Percentiles rank a stretch among this genome's conserved stretches.
Evolutionary conservation across 2,113 vertebrate genomes (phyloP).

Genomic region (Hucho hucho): DNA sequence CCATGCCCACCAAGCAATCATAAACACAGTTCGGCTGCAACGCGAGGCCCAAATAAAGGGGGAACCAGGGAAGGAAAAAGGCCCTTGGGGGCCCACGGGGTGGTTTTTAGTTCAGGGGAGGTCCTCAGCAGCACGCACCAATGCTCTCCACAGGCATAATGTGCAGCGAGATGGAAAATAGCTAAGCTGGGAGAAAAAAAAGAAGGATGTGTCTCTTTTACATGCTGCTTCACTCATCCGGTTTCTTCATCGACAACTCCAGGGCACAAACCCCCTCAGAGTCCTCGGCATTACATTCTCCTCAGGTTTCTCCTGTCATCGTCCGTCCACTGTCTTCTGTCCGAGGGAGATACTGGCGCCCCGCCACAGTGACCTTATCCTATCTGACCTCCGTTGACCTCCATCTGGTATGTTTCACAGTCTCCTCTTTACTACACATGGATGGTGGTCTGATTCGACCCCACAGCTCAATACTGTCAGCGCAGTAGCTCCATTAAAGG

Average conservation of each 20-base stretch:
- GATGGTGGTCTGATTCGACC: neutral
- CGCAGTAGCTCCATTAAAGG: too few species aligned
- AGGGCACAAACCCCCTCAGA: constrained; percentile 8
- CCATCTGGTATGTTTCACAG: constrained; percentile 40
- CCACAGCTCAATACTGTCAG: too few species aligned
- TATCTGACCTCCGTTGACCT: constrained; percentile 42
- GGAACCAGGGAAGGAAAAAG: neutral
- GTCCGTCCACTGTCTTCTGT: too few species aligned
- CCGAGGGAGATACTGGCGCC: too few species aligned
- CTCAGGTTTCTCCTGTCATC: too few species aligned
- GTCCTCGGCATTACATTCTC: too few species aligned
- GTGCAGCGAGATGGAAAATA: neutral
- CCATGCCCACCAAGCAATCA: neutral
- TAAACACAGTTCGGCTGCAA: neutral
- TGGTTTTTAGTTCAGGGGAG: neutral
- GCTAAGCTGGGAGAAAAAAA: neutral
- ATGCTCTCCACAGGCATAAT: neutral
- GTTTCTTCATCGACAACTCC: too few species aligned
- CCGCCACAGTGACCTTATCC: constrained; percentile 2
- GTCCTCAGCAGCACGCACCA: neutral
- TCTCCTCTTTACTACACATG: constrained; percentile 37
- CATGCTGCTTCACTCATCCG: neutral
- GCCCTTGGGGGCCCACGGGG: neutral
- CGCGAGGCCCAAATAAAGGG: neutral
- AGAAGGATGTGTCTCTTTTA: neutral